Conservation (phyloP, 2,113 vertebrate species). For the Aix galericulata region DNA sequence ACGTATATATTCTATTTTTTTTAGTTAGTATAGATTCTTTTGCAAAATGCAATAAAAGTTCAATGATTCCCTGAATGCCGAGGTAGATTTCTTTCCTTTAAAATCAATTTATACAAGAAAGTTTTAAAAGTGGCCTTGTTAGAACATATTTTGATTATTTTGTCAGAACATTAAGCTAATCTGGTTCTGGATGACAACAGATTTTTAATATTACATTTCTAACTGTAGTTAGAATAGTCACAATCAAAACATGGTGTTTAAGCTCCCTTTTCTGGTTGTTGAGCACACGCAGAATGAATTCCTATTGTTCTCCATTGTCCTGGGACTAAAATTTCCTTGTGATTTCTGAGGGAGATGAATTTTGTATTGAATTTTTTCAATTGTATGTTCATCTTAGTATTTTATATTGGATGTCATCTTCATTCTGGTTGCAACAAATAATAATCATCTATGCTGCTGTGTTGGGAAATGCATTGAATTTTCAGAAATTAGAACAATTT, state of each 20-base stretch:
- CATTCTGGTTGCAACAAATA: background rate
- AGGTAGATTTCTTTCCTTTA: background rate
- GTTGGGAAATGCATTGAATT: background rate
- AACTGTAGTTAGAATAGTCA: background rate
- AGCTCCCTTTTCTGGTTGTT: background rate
- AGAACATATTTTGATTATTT: background rate
- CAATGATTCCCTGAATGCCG: background rate
- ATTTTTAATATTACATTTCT: background rate
- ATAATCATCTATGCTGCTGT: background rate
- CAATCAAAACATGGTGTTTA: background rate
- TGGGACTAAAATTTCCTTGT: background rate
- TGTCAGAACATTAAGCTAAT: background rate
- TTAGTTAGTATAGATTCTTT: background rate
- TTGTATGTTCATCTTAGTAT: background rate
- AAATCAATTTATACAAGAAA: background rate
- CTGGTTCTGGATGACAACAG: background rate
- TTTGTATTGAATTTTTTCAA: background rate
- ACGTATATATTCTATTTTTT: background rate
- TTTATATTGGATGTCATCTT: background rate
- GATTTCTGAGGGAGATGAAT: background rate
- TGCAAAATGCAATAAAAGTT: background rate
- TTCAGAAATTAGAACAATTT: background rate
- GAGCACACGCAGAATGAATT: background rate
- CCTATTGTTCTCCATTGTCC: rapidly evolving
- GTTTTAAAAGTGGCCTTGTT: background rate